Evolutionary conservation across 1,140 invertebrate species (phyloP).

Genomic region (Monochamus saltuarius): DNA sequence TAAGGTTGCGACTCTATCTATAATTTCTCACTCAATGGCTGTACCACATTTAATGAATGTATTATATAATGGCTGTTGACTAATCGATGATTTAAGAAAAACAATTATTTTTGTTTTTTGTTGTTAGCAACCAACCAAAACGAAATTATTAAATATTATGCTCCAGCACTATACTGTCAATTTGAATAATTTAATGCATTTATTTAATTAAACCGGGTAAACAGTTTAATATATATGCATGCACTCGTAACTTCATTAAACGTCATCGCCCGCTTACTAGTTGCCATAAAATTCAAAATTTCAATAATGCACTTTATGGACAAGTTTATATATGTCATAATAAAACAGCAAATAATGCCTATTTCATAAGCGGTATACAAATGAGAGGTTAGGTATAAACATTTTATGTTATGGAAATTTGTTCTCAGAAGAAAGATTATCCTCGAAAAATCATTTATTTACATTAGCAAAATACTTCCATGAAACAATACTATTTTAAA

Average conservation of each 20-base stretch:
- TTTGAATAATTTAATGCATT: background rate
- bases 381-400: background rate
- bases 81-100: too few relatives aligned
- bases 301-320: slow-evolving; percentile 18
- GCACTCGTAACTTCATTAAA: background rate
- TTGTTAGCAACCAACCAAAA: too few relatives aligned
- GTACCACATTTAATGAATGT: too few relatives aligned
- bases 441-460: too few relatives aligned
- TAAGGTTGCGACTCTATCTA: too few relatives aligned
- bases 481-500: too few relatives aligned
- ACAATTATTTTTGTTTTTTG: too few relatives aligned
- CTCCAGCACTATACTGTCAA: background rate
- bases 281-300: slow-evolving; percentile 24
- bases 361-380: background rate
- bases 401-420: background rate
- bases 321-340: background rate
- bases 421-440: too few relatives aligned
- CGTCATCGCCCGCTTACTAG: slow-evolving; percentile 15
- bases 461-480: too few relatives aligned
- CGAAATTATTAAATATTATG: background rate
- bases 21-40: too few relatives aligned
- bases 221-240: slow-evolving; percentile 29
- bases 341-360: slow-evolving; percentile 4
- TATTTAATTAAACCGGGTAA: slow-evolving; percentile 4
- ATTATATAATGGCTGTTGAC: too few relatives aligned